Conservation (phyloP, 2,797 vertebrate genomes). For the Echeneis naucrates region DNA sequence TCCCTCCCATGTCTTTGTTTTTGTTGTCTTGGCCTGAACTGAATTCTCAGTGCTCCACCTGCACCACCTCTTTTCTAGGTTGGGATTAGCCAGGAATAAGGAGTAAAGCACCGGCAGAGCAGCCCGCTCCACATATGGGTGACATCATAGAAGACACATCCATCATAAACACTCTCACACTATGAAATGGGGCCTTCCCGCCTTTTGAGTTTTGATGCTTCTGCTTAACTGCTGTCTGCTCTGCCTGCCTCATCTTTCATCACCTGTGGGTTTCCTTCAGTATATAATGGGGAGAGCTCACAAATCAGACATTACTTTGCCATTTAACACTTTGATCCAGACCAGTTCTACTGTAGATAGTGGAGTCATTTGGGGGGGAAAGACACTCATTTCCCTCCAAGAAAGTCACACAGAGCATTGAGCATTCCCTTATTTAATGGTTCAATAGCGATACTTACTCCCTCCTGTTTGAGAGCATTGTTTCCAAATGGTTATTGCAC, state of each 20-base stretch:
- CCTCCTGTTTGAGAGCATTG: conserved; percentile 76
- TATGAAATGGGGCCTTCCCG: too few species aligned
- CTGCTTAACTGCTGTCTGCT: too few species aligned
- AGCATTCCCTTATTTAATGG: conserved; percentile 77
- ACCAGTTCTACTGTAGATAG: conserved; percentile 16
- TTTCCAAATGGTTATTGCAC: conserved; percentile 78
- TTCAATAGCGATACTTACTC: conserved; percentile 72
- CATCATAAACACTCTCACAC: too few species aligned
- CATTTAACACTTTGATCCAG: conserved; percentile 41
- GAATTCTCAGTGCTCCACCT: too few species aligned
- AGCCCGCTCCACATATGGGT: too few species aligned
- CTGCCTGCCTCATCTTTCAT: conserved; percentile 7
- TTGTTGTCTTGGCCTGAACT: too few species aligned
- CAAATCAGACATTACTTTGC: conserved; percentile 51
- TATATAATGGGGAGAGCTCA: conserved; percentile 11
- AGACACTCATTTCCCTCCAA: conserved; percentile 52
- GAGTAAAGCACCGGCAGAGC: too few species aligned
- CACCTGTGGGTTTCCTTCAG: conserved; percentile 26
- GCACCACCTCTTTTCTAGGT: too few species aligned
- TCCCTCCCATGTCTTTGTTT: too few species aligned
- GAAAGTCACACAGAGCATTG: conserved; percentile 69
- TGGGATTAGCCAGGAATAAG: too few species aligned
- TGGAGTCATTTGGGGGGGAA: conserved; percentile 49
- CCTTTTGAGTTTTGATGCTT: too few species aligned
- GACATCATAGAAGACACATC: too few species aligned